Evolutionary conservation across 2,797 vertebrate species (phyloP).

Genomic region (Lepus oiostolus): DNA sequence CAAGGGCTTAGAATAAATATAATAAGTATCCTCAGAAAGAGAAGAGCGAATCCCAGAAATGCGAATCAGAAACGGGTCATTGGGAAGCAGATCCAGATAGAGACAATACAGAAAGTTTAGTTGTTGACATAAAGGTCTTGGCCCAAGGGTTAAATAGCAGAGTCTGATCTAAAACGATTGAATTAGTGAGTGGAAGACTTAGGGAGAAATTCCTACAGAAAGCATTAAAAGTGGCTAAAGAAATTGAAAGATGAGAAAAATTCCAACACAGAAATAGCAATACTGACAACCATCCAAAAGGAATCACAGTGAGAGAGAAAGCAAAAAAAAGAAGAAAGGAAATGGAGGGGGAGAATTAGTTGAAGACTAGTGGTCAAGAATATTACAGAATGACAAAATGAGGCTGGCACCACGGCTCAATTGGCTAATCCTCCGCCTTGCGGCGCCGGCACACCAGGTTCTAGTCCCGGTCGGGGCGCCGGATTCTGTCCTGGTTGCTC

Average conservation of each 20-base stretch:
- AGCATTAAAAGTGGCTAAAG: neutral
- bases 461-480: too few relatives aligned
- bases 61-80: neutral
- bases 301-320: neutral
- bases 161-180: neutral
- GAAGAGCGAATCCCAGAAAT: neutral
- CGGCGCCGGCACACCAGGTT: too few relatives aligned
- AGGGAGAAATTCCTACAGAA: neutral
- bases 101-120: neutral
- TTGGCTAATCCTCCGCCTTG: too few relatives aligned
- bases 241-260: neutral
- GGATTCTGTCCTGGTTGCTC: too few relatives aligned
- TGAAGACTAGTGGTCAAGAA: neutral
- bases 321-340: neutral
- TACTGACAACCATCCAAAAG: neutral
- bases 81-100: neutral
- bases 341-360: neutral
- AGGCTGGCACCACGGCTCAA: too few relatives aligned
- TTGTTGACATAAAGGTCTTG: conserved; percentile 5
- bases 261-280: conserved; percentile 28
- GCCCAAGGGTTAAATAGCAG: neutral
- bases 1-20: neutral
- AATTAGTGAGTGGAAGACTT: neutral
- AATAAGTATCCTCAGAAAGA: neutral
- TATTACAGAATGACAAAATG: neutral